phyloP scores from a whole-genome alignment of 2,888 invertebrate genomes.

The Idaea aversata region DNA sequence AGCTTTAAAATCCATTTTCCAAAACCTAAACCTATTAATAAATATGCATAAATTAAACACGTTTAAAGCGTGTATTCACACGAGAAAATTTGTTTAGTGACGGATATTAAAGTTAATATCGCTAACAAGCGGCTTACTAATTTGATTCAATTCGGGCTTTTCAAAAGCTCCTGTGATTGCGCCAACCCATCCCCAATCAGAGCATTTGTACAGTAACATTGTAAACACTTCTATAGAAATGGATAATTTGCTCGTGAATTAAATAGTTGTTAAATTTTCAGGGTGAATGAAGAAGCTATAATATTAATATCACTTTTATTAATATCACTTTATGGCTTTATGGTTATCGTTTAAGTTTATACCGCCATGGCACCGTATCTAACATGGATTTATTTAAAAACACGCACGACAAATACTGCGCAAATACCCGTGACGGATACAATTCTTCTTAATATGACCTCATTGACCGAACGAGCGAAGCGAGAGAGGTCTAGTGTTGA shows the following conservation, averaged over 20 bases:
- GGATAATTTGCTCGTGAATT: background rate
- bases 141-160: conserved; percentile 44
- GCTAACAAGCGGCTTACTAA: conserved; percentile 37
- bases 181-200: conserved; percentile 45
- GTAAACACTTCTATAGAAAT: conserved; percentile 14
- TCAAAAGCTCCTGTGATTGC: conserved; percentile 41
- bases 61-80: conserved; percentile 27
- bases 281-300: background rate
- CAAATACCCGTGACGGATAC: no score
- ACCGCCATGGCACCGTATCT: no score
- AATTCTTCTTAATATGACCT: no score
- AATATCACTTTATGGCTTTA: background rate
- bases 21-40: conserved; percentile 3
- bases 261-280: background rate
- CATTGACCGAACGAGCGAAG: no score
- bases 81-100: conserved; percentile 36
- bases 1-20: background rate
- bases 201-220: conserved; percentile 35
- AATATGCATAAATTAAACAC: conserved; percentile 4
- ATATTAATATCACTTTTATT: background rate
- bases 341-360: no score
- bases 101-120: conserved; percentile 42
- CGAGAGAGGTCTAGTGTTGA: no score
- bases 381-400: no score
- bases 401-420: no score